These are phyloP conservation scores for Cephus pygmeus DNA, from an alignment of 2,888 invertebrate genomes.

Conservation along the genomic window DNA sequence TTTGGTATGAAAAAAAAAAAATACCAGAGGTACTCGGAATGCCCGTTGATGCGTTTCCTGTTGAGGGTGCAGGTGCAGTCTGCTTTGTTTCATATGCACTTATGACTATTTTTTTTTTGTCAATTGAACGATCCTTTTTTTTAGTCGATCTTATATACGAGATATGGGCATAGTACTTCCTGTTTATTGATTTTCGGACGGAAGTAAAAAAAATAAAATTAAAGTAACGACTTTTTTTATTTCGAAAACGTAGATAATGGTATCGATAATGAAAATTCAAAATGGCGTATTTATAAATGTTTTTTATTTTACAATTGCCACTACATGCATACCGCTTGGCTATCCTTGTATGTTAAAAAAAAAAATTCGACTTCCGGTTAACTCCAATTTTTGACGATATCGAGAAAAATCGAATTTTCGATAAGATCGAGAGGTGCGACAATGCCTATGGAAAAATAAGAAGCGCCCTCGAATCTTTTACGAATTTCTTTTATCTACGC, in stretches of 20 bases:
- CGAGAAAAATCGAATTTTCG: neutral
- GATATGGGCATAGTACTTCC: neutral
- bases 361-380: neutral
- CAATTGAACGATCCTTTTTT: neutral
- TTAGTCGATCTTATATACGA: neutral
- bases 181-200: neutral
- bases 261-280: neutral
- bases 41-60: slow-evolving; percentile 17
- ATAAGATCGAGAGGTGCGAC: neutral
- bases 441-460: neutral
- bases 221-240: neutral
- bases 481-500: neutral
- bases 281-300: neutral
- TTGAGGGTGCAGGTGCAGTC: slow-evolving; percentile 20
- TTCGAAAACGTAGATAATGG: neutral
- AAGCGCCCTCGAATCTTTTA: neutral
- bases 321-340: neutral
- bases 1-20: slow-evolving; percentile 1
- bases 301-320: neutral
- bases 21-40: neutral
- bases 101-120: neutral
- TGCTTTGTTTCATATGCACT: slow-evolving; percentile 17
- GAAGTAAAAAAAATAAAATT: no score
- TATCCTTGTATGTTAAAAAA: neutral
- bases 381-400: neutral